These are phyloP conservation scores for Apogon hyalosoma DNA, from an alignment of 2,797 vertebrate species.

Conservation along the genomic window DNA sequence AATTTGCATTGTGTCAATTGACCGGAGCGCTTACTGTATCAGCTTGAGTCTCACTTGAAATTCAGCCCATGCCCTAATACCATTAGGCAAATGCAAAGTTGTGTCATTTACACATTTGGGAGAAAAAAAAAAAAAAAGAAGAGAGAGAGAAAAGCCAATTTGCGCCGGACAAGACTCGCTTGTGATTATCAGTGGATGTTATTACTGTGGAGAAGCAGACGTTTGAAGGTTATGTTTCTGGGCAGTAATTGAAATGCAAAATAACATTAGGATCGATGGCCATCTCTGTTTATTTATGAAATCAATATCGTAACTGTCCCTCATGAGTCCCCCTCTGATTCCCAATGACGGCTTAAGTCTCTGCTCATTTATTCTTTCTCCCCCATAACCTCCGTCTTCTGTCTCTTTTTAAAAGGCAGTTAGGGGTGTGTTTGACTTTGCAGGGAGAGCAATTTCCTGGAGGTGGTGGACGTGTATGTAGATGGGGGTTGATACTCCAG, in stretches of 20 bases:
- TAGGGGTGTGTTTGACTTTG: constrained; percentile 84
- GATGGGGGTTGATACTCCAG: constrained; percentile 82
- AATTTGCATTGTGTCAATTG: constrained; percentile 82
- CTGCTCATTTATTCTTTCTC: constrained; percentile 70
- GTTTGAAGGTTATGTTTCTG: constrained; percentile 90
- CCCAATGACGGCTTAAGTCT: constrained; percentile 83
- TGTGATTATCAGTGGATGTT: constrained; percentile 83
- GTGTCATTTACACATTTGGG: constrained; percentile 83
- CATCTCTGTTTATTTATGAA: constrained; percentile 96
- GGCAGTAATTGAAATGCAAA: constrained; percentile 95
- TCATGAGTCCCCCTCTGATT: constrained; percentile 84
- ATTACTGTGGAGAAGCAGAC: constrained; percentile 81
- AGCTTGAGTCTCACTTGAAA: constrained; percentile 75
- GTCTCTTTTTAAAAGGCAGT: constrained; percentile 80
- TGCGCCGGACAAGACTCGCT: constrained; percentile 73
- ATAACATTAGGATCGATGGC: constrained; percentile 94
- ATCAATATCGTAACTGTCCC: constrained; percentile 93
- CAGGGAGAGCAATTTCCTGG: constrained; percentile 80
- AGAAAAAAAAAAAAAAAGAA: constrained; percentile 4
- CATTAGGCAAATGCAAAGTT: constrained; percentile 83
- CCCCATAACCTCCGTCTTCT: constrained; percentile 68
- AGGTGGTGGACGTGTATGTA: constrained; percentile 81
- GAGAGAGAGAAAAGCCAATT: constrained; percentile 75
- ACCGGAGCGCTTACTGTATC: constrained; percentile 78
- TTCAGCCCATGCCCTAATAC: constrained; percentile 78